A percentile compares a stretch with the other conserved stretches of the same genome.
These are phyloP conservation scores for Seladonia tumulorum DNA, from an alignment of 2,888 invertebrate species.

Conservation along the genomic window DNA sequence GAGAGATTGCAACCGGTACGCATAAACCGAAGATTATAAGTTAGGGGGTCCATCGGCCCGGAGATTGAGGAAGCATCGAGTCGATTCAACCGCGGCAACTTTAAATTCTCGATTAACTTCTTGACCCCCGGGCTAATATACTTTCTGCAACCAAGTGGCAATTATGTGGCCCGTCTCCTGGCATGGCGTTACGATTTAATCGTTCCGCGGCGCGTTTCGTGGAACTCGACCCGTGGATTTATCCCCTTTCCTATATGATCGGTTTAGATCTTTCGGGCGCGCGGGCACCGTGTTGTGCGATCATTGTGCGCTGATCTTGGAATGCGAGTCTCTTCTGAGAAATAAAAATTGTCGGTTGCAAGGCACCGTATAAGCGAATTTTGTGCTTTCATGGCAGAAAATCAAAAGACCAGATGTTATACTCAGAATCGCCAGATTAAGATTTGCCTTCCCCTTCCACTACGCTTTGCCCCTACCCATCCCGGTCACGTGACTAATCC, in stretches of 20 bases:
- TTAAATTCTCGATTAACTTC: background rate
- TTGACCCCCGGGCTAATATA: constrained; percentile 4
- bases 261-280: no score
- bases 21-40: background rate
- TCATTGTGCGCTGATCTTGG: no score
- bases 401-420: no score
- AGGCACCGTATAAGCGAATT: no score
- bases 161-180: constrained; percentile 2
- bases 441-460: no score
- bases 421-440: no score
- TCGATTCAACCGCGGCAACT: background rate
- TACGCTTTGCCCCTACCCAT: no score
- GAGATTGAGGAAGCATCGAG: background rate
- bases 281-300: no score
- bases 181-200: background rate
- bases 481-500: no score
- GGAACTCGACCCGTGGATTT: background rate
- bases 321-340: no score
- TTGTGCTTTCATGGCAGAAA: no score
- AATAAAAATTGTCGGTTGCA: no score
- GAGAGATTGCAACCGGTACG: background rate
- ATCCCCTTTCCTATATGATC: background rate
- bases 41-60: background rate
- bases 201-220: background rate
- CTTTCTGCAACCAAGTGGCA: constrained; percentile 2